A percentile compares a stretch with the other conserved stretches of the same genome.
Evolutionary conservation across 53 echinoderm and acorn worm genomes (phyloP).

Genomic region (Mesocentrotus franciscanus): DNA sequence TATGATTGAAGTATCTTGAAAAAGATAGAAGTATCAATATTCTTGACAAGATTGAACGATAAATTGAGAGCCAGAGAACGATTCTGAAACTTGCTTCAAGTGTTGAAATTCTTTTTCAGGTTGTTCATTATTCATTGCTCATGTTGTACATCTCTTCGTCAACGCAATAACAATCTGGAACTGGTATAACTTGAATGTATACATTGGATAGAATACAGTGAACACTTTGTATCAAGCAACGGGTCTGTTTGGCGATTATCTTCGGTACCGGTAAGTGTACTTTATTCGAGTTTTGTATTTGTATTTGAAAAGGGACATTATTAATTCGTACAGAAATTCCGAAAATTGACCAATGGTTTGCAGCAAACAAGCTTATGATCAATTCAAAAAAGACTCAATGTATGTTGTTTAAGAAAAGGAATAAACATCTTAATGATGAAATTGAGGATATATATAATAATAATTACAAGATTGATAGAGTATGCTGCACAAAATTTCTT

Average conservation of each 20-base stretch:
- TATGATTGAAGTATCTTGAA: not conserved
- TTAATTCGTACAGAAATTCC: too few species aligned
- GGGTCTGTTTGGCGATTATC: not conserved
- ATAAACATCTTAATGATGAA: too few species aligned
- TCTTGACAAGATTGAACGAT: not conserved
- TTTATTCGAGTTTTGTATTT: not conserved
- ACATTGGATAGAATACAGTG: not conserved
- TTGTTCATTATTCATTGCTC: not conserved
- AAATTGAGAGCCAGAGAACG: not conserved
- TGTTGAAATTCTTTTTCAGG: not conserved
- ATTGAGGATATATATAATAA: too few species aligned
- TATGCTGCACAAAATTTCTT: too few species aligned
- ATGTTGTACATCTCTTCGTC: not conserved
- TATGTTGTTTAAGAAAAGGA: too few species aligned
- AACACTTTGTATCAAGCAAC: not conserved
- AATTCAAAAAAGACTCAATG: too few species aligned
- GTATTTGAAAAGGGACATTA: too few species aligned
- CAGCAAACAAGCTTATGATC: too few species aligned
- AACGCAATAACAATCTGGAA: not conserved
- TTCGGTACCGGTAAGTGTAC: slow-evolving; percentile 1
- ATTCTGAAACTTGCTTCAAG: slow-evolving; percentile 15
- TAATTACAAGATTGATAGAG: too few species aligned
- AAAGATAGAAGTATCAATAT: not conserved
- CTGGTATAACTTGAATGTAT: not conserved
- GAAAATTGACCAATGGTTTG: too few species aligned